phyloP scores from a whole-genome alignment of 1,140 invertebrate species.

The Solen grandis region DNA sequence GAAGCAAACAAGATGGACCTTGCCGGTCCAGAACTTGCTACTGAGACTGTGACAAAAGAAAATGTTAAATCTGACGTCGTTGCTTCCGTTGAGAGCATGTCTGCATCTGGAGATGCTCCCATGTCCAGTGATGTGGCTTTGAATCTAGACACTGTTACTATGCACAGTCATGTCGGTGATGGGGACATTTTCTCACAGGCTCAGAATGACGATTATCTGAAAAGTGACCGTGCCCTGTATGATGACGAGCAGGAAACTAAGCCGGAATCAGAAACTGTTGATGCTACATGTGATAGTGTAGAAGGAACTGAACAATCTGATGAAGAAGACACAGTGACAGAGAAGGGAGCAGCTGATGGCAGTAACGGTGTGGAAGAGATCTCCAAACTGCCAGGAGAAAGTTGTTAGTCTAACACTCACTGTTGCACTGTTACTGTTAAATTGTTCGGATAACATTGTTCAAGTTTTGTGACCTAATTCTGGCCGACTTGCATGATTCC shows the following conservation, averaged over 20 bases:
- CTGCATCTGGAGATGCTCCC: not conserved
- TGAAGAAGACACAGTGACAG: not conserved
- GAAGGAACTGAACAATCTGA: too few relatives aligned
- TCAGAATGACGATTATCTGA: not conserved
- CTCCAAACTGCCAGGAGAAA: too few relatives aligned
- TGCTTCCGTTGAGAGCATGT: not conserved
- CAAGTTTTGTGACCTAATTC: too few relatives aligned
- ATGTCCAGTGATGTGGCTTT: not conserved
- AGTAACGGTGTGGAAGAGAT: too few relatives aligned
- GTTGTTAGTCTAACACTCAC: too few relatives aligned
- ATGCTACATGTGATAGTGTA: not conserved
- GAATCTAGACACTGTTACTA: not conserved
- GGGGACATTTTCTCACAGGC: not conserved
- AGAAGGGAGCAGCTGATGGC: not conserved
- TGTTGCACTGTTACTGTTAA: too few relatives aligned
- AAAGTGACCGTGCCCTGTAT: too few relatives aligned
- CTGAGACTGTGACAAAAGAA: not conserved
- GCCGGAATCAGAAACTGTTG: not conserved
- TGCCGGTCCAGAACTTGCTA: not conserved
- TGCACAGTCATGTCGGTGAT: not conserved
- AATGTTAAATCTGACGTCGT: not conserved
- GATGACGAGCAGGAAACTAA: not conserved
- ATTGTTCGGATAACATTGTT: too few relatives aligned
- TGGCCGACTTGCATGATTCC: too few relatives aligned
- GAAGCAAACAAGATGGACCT: too few relatives aligned